Percentiles rank a stretch among this genome's conserved stretches.
These are phyloP conservation scores for Typhlomys cinereus DNA, from an alignment of 2,113 vertebrate genomes.

Conservation along the genomic window DNA sequence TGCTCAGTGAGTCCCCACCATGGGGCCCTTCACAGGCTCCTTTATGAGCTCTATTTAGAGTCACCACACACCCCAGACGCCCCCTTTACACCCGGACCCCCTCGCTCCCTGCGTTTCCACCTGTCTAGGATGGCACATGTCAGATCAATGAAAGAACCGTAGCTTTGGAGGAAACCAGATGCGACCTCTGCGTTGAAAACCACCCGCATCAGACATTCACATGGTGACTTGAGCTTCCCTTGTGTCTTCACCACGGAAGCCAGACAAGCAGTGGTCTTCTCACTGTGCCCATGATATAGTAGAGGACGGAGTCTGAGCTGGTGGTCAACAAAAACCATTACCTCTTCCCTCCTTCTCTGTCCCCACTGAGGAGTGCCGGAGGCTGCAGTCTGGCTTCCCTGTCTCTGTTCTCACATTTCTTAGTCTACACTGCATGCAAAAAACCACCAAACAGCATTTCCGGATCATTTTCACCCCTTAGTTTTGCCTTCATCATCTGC, in stretches of 20 bases:
- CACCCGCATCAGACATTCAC: accelerated
- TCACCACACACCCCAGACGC: accelerated
- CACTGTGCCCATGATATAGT: accelerated
- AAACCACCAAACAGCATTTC: not conserved
- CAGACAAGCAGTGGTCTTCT: not conserved
- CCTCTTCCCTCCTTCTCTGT: not conserved
- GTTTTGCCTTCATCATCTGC: not conserved
- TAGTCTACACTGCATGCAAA: too few species aligned
- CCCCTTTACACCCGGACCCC: too few species aligned
- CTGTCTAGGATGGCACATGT: not conserved
- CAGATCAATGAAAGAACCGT: accelerated
- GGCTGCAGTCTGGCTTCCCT: not conserved
- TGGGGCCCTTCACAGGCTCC: not conserved
- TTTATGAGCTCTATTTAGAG: accelerated
- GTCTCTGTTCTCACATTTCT: not conserved
- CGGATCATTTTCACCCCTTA: not conserved
- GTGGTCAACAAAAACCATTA: not conserved
- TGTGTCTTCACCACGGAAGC: not conserved
- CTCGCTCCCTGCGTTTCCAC: not conserved
- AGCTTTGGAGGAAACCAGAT: not conserved
- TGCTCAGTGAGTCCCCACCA: accelerated
- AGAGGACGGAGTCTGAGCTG: too few species aligned
- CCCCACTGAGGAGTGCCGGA: not conserved
- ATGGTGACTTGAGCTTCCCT: accelerated
- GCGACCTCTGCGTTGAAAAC: not conserved